phyloP scores from a whole-genome alignment of 2,113 vertebrate genomes.

The Cygnus atratus region DNA sequence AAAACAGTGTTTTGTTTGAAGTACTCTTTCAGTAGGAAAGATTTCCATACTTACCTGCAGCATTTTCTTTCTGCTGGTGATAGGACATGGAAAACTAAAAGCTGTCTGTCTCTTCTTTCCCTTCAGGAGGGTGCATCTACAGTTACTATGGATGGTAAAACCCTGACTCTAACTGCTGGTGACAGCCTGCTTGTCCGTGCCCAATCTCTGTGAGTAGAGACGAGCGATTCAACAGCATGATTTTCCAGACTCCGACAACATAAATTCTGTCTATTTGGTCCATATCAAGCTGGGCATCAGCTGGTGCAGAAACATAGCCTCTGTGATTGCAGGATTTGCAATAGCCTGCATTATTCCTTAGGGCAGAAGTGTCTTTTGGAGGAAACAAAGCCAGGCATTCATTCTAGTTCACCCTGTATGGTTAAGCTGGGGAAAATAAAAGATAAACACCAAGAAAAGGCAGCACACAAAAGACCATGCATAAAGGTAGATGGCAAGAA shows the following conservation, averaged over 20 bases:
- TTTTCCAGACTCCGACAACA: neutral
- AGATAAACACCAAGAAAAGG: neutral
- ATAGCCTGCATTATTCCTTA: neutral
- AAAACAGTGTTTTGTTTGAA: neutral
- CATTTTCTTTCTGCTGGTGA: neutral
- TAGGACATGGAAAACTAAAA: neutral
- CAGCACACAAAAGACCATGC: neutral
- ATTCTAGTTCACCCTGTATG: neutral
- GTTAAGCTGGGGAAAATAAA: neutral
- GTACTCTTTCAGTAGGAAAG: neutral
- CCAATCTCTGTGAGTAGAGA: slow-evolving; percentile 80
- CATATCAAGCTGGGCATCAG: neutral
- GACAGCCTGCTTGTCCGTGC: slow-evolving; percentile 87
- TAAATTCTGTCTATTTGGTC: neutral
- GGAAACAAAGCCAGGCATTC: neutral
- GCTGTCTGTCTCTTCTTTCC: neutral
- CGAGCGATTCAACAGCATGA: neutral
- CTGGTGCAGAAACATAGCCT: neutral
- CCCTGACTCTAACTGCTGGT: slow-evolving; percentile 74
- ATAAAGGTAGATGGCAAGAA: neutral
- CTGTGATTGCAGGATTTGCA: neutral
- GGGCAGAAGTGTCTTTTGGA: neutral
- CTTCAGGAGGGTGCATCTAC: slow-evolving; percentile 86
- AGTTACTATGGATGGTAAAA: slow-evolving; percentile 71
- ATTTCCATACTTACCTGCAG: neutral